Base-by-base conservation (phyloP, 2,888 invertebrate species). In the Bedellia somnulentella region DNA sequence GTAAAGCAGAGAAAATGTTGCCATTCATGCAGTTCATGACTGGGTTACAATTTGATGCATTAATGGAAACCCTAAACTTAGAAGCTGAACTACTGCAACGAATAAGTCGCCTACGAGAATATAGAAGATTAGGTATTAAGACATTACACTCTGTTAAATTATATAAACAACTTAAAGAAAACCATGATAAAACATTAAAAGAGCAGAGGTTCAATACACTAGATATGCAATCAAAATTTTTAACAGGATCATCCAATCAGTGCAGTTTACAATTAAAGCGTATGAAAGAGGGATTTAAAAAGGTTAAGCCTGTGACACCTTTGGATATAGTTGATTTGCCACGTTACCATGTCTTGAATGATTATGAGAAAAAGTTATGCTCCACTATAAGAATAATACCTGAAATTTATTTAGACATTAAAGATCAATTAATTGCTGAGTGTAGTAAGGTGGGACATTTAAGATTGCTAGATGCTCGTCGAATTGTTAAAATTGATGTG, bases 401-500 rank as follows among this genome's bases (percentile, higher is more conserved):
- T 0, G 79, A 83, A 30, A 84, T 85, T 10, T 95, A 86, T 55
- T 59, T 90, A 37, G 87, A 90, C 33, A 87, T 91, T 45, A 89
- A 89, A 46, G 80, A 81, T 22, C 73, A 85, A 27, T 61, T 95
- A 4, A 80, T 89, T 18, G 55, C 78, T 0, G 93, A 94, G 53
- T 89, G 87, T 57, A 78, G 83, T 36, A 92, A 88, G 55, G 66
- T 80, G 35, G 87, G 89, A 0, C 83, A 80, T 34, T 62, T 95
- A 4, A 80, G 86, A 36, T 66, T 95, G 36, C 82, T 90, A 2
- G 90, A 91, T 51, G 94, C 94, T 0, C 75, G 95, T 30, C 80
- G 80, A 24, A 78, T 93, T 25, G 80, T 94, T 22, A 94, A 93
- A 63, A 95, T 95, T 43, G 94, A 95, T 73, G 95, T 95, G 2